phyloP scores from a whole-genome alignment of 2,888 invertebrate genomes.

The Ormyrus pomaceus region DNA sequence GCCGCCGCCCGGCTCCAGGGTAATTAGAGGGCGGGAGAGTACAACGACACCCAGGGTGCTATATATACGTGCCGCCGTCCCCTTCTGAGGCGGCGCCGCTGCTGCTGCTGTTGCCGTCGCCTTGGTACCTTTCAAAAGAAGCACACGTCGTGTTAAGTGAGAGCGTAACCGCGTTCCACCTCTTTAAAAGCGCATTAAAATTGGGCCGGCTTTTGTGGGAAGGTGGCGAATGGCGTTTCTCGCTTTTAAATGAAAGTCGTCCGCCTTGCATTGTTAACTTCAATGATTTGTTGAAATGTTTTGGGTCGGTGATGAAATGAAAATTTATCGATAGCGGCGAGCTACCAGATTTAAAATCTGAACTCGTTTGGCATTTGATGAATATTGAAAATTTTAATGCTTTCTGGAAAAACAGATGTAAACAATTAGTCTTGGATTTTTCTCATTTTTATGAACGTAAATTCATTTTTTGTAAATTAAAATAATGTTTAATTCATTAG shows the following conservation, averaged over 20 bases:
- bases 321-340: too few relatives aligned
- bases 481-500: too few relatives aligned
- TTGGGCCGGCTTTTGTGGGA: slow-evolving; percentile 14
- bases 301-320: too few relatives aligned
- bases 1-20: slow-evolving; percentile 64
- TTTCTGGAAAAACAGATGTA: too few relatives aligned
- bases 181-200: slow-evolving; percentile 68
- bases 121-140: slow-evolving; percentile 24
- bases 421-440: too few relatives aligned
- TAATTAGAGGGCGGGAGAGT: slow-evolving; percentile 74
- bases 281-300: too few relatives aligned
- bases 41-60: slow-evolving; percentile 61
- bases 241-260: not conserved
- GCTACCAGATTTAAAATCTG: too few relatives aligned
- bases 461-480: too few relatives aligned
- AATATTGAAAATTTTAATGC: too few relatives aligned
- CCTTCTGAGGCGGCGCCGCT: not conserved
- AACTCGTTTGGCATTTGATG: too few relatives aligned
- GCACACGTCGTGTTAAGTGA: slow-evolving; percentile 22
- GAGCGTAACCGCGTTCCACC: slow-evolving; percentile 56
- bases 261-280: not conserved
- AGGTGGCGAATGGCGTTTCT: too few relatives aligned
- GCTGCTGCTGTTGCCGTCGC: not conserved
- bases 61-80: slow-evolving; percentile 57
- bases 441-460: too few relatives aligned